These are phyloP conservation scores for Trachelus iudaicus DNA, from an alignment of 2,888 invertebrate genomes.

Conservation along the genomic window DNA sequence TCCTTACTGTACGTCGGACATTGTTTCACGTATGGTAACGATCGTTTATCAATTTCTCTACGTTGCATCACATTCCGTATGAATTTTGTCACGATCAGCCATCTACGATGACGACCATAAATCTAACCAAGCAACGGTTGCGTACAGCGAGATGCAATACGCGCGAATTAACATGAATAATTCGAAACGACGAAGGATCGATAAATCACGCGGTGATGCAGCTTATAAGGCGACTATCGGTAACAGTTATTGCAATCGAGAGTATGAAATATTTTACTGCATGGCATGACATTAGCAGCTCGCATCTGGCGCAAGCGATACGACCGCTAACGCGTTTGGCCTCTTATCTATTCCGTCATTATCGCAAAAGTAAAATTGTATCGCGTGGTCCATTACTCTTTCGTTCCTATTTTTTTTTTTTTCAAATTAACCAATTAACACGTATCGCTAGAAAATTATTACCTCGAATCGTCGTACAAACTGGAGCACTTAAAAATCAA, in stretches of 20 bases:
- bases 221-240: constrained; percentile 15
- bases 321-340: not conserved
- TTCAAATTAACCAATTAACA: not conserved
- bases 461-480: not conserved
- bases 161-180: not conserved
- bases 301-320: constrained; percentile 24
- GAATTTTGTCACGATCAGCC: constrained; percentile 7
- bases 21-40: not conserved
- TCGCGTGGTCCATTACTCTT: not conserved
- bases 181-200: constrained; percentile 6
- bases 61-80: not conserved
- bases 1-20: not conserved
- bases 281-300: constrained; percentile 27
- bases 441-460: not conserved
- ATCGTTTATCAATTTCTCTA: not conserved
- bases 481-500: not conserved
- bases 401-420: no score
- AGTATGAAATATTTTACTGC: constrained; percentile 34
- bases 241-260: constrained; percentile 19
- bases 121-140: not conserved
- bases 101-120: not conserved
- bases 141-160: not conserved
- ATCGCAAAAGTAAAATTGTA: not conserved
- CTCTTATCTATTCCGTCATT: not conserved
- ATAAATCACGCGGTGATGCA: constrained; percentile 21